Evolutionary conservation across 2,888 invertebrate species (phyloP), one percentile per base, ranked within the genome.

Genomic region (Dascillus cervinus): DNA sequence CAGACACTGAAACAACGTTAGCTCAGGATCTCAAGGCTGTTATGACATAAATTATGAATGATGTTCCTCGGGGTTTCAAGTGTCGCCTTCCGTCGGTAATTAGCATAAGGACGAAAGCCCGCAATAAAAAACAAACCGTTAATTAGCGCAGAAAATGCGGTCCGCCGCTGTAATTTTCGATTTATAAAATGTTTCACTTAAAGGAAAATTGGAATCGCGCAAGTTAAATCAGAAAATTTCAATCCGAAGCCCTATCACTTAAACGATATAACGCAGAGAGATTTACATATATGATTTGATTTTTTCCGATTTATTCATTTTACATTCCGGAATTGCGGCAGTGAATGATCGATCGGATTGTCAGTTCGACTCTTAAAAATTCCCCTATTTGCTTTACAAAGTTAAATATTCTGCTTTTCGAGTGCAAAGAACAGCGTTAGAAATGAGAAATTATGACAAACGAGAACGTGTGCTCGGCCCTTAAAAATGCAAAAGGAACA

Each of bases 201-300:
- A 17, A 17, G 5, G 17, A 6, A 24, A 24, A 24, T 11, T 12
- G 24, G 11, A 8, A 24, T 28, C 22, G 13, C 19, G 9, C 26
- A 20, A 33, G 34, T 32, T 32, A 33, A 15, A 39, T 36, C 36
- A 28, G 25, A 22, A 34, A 42, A 37, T 31, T 40, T 37, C 30
- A 29, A 30, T 32, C 34, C 25, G 27, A 30, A 39, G 27, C 33
- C 43, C 41, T 37, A 43, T 38, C 43, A 39, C 32, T 17, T 25
- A 37, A 37, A 37, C 27, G 41, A 39, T 33, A 39, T 44, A 39
- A 42, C 26, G 24, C 26, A 36, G n/a, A n/a, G n/a, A n/a, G 34
- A 44, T 44, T 44, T 43, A 32, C 44, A 43, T 43, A 41, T 31
- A 41, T 41, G 44, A 44, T 44, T 44, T 44, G 44, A 44, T 44